Evolutionary conservation across 2,888 invertebrate genomes (phyloP).

Genomic region (Xanthostigma xanthostigma): DNA sequence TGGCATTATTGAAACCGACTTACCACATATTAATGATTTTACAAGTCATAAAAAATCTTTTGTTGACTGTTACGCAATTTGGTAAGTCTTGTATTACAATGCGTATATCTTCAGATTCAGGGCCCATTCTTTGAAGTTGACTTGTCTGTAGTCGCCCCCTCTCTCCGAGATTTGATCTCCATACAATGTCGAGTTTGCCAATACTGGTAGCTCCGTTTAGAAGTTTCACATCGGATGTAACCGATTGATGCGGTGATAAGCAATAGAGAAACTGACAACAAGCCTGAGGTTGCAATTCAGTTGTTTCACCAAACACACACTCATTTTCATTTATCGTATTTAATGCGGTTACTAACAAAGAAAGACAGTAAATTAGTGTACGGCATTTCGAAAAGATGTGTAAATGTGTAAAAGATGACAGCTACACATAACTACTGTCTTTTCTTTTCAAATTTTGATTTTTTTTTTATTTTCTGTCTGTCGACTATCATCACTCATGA

Average conservation of each 20-base stretch:
- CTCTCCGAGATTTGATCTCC: constrained; percentile 95
- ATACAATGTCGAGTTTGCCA: constrained; percentile 94
- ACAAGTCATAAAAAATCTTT: constrained; percentile 71
- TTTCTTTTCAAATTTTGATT: too few relatives aligned
- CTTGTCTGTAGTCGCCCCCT: constrained; percentile 93
- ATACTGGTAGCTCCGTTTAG: constrained; percentile 75
- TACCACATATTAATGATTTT: constrained; percentile 60
- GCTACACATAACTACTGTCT: too few relatives aligned
- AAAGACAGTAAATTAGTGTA: too few relatives aligned
- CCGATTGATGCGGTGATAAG: constrained; percentile 63
- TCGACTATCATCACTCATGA: too few relatives aligned
- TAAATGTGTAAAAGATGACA: too few relatives aligned
- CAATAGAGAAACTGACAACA: constrained; percentile 92
- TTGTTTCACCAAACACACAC: constrained; percentile 66
- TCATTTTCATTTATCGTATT: constrained; percentile 49
- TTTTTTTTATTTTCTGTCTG: too few relatives aligned
- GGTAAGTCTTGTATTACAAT: constrained; percentile 75
- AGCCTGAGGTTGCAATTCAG: constrained; percentile 74
- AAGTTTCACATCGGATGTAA: constrained; percentile 59
- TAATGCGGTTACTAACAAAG: constrained; percentile 45
- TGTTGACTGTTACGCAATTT: constrained; percentile 66
- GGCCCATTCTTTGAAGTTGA: constrained; percentile 79
- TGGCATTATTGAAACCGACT: constrained; percentile 10
- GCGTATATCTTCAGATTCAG: constrained; percentile 82
- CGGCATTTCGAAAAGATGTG: too few relatives aligned